phyloP scores from a whole-genome alignment of 2,888 invertebrate species.

The Agrochola litura region DNA sequence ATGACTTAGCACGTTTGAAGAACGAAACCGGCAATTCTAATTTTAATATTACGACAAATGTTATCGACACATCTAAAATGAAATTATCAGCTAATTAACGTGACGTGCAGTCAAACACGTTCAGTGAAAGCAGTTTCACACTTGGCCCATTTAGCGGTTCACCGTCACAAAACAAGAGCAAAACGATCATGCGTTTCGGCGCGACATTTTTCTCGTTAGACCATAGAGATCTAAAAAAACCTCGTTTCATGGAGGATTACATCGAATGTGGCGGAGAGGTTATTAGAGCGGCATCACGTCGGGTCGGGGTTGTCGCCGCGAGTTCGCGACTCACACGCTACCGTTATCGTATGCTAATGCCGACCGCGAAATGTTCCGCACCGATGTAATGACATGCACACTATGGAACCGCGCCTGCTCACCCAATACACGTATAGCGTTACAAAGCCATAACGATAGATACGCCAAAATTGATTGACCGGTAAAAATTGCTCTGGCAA shows the following conservation, averaged over 20 bases:
- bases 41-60: constrained; percentile 62
- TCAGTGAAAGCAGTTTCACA: constrained; percentile 87
- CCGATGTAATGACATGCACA: constrained; percentile 82
- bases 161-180: constrained; percentile 65
- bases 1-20: constrained; percentile 48
- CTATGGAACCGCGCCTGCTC: constrained; percentile 71
- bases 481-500: constrained; percentile 57
- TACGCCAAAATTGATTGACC: constrained; percentile 66
- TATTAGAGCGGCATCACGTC: constrained; percentile 70
- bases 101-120: constrained; percentile 78
- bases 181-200: constrained; percentile 73
- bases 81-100: constrained; percentile 83
- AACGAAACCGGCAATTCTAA: constrained; percentile 42
- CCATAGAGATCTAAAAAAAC: constrained; percentile 63
- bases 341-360: constrained; percentile 87
- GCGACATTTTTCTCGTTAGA: constrained; percentile 77
- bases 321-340: constrained; percentile 69
- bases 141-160: constrained; percentile 77
- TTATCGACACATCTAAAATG: constrained; percentile 70
- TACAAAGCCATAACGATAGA: constrained; percentile 61
- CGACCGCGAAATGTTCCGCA: constrained; percentile 82
- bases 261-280: constrained; percentile 66
- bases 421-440: constrained; percentile 67
- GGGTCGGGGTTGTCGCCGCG: constrained; percentile 67
- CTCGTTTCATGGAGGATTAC: constrained; percentile 57